Evolutionary conservation across 1,140 invertebrate species (phyloP).

Genomic region (Euura saliciscinereae): DNA sequence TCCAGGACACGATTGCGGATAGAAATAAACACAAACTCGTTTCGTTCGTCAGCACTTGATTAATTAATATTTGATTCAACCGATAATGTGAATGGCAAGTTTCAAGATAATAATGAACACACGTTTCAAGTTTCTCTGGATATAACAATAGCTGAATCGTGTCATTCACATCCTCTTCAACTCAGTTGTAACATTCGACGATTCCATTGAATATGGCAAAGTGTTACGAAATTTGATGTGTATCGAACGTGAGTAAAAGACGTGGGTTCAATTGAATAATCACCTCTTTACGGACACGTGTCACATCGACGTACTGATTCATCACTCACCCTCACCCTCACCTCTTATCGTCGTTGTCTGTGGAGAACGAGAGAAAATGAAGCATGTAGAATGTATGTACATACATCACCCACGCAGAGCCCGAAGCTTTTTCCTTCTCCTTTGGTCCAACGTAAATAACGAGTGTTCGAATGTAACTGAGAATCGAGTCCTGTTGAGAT

Average conservation of each 20-base stretch:
- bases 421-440: no score
- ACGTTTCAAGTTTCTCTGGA: background rate
- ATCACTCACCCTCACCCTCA: no score
- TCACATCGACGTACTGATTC: background rate
- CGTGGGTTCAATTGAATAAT: background rate
- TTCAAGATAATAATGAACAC: background rate
- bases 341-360: no score
- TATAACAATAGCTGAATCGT: background rate
- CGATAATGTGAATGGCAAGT: no score
- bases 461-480: background rate
- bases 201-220: background rate
- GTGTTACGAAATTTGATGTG: conserved; percentile 1
- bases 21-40: no score
- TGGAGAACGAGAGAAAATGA: no score
- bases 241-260: background rate
- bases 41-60: no score
- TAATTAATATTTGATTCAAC: no score
- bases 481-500: background rate
- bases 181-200: background rate
- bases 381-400: no score
- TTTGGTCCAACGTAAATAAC: no score
- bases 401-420: no score
- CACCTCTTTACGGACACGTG: background rate
- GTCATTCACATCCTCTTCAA: background rate
- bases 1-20: no score